Percentiles rank a stretch among this genome's conserved stretches.
Evolutionary conservation across 2,888 invertebrate species (phyloP).

Genomic region (Drosophila atroscutellata): DNA sequence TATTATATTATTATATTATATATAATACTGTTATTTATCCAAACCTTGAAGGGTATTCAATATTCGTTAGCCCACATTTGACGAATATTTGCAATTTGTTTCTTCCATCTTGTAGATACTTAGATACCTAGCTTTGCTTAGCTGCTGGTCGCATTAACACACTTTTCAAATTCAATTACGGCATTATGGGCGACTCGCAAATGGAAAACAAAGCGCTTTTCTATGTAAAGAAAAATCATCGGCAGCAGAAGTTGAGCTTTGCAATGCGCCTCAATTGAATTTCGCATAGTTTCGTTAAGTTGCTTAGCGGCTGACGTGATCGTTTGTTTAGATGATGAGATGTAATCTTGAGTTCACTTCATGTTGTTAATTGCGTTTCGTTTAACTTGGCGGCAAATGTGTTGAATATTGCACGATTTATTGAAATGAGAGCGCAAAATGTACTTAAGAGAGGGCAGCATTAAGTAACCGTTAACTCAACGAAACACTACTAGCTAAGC

Average conservation of each 20-base stretch:
- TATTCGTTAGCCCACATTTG: background rate
- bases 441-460: background rate
- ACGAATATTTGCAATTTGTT: conserved; percentile 5
- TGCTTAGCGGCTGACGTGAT: conserved; percentile 66
- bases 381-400: conserved; percentile 64
- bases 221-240: conserved; percentile 40
- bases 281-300: conserved; percentile 58
- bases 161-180: conserved; percentile 74
- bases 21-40: background rate
- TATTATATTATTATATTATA: too few relatives aligned
- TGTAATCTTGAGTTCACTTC: conserved; percentile 20
- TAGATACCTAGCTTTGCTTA: conserved; percentile 18
- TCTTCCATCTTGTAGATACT: conserved; percentile 49
- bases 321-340: conserved; percentile 58
- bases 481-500: background rate
- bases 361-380: conserved; percentile 59
- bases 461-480: conserved; percentile 3
- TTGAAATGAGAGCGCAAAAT: background rate
- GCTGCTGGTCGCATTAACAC: conserved; percentile 74
- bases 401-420: conserved; percentile 40
- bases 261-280: conserved; percentile 66
- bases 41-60: background rate
- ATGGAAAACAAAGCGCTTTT: conserved; percentile 65
- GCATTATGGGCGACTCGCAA: conserved; percentile 39
- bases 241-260: conserved; percentile 9